Evolutionary conservation across 2,888 invertebrate genomes (phyloP).

Genomic region (Vanessa cardui): DNA sequence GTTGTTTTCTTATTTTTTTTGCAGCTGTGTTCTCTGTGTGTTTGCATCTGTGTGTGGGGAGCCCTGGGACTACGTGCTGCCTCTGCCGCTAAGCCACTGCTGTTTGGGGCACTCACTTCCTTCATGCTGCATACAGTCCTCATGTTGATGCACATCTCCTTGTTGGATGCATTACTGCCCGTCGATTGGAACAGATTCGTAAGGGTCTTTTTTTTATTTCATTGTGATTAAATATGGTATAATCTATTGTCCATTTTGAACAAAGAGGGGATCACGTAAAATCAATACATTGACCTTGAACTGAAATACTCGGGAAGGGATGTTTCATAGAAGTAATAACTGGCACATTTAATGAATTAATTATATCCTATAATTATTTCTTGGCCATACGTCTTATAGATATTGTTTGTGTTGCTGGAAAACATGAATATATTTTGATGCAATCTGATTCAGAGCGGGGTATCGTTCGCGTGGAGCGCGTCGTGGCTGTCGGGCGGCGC

Average conservation of each 20-base stretch:
- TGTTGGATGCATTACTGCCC: conserved; percentile 69
- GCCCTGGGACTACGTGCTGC: conserved; percentile 57
- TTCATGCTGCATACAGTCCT: conserved; percentile 67
- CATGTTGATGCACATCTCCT: conserved; percentile 64
- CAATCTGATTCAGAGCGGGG: conserved; percentile 43
- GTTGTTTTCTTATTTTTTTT: not conserved
- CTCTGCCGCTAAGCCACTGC: conserved; percentile 61
- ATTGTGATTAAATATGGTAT: too few species aligned
- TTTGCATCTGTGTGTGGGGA: conserved; percentile 60
- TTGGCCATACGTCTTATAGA: too few species aligned
- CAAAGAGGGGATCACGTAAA: too few species aligned
- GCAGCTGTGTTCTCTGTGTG: conserved; percentile 51
- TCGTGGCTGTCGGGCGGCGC: conserved; percentile 57
- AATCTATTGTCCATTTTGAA: too few species aligned
- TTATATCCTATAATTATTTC: too few species aligned
- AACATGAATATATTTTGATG: conserved; percentile 7
- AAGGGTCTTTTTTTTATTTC: not conserved
- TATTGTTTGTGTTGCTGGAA: too few species aligned
- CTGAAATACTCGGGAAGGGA: too few species aligned
- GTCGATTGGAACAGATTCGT: conserved; percentile 68
- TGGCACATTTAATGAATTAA: too few species aligned
- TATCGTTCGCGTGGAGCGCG: conserved; percentile 55
- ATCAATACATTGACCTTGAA: too few species aligned
- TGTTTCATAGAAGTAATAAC: too few species aligned
- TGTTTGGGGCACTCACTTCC: conserved; percentile 67